Conservation (phyloP, 2,888 invertebrate species). For the Dryobota labecula region DNA sequence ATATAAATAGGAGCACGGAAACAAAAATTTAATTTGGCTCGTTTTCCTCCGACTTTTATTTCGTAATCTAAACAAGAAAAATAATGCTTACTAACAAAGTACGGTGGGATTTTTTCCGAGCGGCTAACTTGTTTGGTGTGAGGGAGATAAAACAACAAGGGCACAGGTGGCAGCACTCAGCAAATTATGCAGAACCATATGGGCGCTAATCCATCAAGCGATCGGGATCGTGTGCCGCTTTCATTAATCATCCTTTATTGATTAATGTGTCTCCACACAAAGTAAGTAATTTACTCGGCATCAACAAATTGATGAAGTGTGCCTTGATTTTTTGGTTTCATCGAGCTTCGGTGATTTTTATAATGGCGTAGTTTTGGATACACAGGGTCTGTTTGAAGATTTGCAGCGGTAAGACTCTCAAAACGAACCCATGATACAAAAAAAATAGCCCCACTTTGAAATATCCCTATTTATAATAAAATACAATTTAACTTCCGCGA, state of each 20-base stretch:
- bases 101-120: conserved; percentile 48
- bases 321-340: conserved; percentile 76
- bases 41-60: conserved; percentile 47
- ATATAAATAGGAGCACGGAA: conserved; percentile 56
- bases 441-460: neutral
- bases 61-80: conserved; percentile 59
- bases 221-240: conserved; percentile 83
- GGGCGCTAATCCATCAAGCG: conserved; percentile 89
- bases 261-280: conserved; percentile 88
- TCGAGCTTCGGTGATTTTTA: conserved; percentile 26
- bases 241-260: conserved; percentile 90
- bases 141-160: conserved; percentile 73
- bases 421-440: conserved; percentile 1
- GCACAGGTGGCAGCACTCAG: conserved; percentile 86
- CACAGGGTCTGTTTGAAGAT: neutral
- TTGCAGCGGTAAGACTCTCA: neutral
- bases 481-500: conserved; percentile 35
- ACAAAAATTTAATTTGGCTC: conserved; percentile 53
- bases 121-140: conserved; percentile 64
- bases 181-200: conserved; percentile 89
- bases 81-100: conserved; percentile 55
- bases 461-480: conserved; percentile 16
- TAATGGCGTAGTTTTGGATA: neutral
- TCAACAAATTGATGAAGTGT: conserved; percentile 79
- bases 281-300: conserved; percentile 84